phyloP scores from a whole-genome alignment of 2,113 vertebrate species.

The Percopsis transmontana region DNA sequence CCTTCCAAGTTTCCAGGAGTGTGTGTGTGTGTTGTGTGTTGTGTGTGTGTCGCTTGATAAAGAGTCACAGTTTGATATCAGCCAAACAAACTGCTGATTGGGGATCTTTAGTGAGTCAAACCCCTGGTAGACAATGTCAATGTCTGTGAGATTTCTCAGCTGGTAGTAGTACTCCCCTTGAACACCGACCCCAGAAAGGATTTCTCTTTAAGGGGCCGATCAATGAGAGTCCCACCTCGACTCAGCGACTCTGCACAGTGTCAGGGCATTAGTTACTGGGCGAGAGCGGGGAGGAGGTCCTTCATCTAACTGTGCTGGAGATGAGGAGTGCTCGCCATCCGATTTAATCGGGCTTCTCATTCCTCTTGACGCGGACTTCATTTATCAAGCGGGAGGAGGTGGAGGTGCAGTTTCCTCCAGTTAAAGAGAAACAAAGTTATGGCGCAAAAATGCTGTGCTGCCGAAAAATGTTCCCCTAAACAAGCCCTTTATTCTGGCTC shows the following conservation, averaged over 20 bases:
- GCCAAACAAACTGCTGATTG: too few species aligned
- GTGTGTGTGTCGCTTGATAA: too few species aligned
- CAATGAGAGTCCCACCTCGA: too few species aligned
- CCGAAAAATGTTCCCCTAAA: neutral
- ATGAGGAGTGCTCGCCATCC: conserved; percentile 25
- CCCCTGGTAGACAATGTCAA: too few species aligned
- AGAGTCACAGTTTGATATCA: too few species aligned
- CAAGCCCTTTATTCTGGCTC: neutral
- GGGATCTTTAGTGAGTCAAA: too few species aligned
- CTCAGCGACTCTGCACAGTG: neutral
- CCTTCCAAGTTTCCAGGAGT: too few species aligned
- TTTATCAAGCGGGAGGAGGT: conserved; percentile 22
- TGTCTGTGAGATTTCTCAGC: too few species aligned
- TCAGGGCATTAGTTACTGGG: conserved; percentile 33
- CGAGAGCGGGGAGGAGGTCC: conserved; percentile 24
- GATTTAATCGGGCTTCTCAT: conserved; percentile 40
- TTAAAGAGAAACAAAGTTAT: conserved; percentile 4
- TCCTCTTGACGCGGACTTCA: conserved; percentile 11
- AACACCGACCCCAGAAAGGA: too few species aligned
- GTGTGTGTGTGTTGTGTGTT: too few species aligned
- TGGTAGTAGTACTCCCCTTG: too few species aligned
- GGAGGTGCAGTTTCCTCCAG: neutral
- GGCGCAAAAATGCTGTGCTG: neutral
- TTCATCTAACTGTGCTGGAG: conserved; percentile 17
- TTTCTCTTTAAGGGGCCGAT: too few species aligned